These are phyloP conservation scores for Frankliniella fusca DNA, from an alignment of 2,888 invertebrate genomes.

Conservation along the genomic window DNA sequence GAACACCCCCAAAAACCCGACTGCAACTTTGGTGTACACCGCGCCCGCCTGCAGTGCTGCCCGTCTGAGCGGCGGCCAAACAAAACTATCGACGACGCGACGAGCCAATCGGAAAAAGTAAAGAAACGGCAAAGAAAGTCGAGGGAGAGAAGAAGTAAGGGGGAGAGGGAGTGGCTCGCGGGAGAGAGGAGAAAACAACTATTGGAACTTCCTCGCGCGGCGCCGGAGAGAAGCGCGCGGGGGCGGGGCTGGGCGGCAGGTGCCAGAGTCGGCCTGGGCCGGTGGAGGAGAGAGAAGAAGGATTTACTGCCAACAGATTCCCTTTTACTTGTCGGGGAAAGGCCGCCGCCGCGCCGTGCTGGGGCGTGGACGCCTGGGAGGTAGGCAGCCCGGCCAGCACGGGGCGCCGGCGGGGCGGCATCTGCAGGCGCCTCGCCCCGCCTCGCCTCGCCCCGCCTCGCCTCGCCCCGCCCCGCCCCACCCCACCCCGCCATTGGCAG, in stretches of 20 bases:
- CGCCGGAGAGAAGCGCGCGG: background rate
- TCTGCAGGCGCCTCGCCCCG: background rate
- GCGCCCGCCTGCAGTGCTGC: no score
- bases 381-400: constrained; percentile 46
- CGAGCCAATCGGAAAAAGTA: background rate
- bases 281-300: no score
- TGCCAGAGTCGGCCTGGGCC: no score
- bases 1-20: no score
- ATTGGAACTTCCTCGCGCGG: background rate
- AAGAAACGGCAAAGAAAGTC: background rate
- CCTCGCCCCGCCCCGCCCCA: no score
- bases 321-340: no score
- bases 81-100: no score
- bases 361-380: constrained; percentile 35
- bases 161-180: no score
- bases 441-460: background rate
- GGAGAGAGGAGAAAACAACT: background rate
- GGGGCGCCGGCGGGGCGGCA: constrained; percentile 34
- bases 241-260: background rate
- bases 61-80: no score
- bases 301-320: no score
- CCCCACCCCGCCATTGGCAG: background rate
- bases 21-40: no score
- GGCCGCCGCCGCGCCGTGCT: constrained; percentile 41
- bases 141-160: no score